Evolutionary conservation across 2,888 invertebrate genomes (phyloP), one percentile per base, ranked within the genome.

Genomic region (Nineta flava): DNA sequence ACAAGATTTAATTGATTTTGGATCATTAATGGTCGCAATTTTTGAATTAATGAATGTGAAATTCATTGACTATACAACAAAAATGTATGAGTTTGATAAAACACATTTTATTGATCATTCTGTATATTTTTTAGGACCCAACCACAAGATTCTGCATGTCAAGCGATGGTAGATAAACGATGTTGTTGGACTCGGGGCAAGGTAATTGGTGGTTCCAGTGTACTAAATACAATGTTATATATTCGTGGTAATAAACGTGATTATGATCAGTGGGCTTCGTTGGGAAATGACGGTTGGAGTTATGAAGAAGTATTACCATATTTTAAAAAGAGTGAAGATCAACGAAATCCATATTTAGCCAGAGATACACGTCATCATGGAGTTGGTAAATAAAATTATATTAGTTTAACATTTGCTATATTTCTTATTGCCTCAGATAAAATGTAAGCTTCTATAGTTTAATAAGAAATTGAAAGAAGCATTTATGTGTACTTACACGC

Each of bases 151-250:
- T 76, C 84, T 0, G 90, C 90, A 0, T 91, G 90, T 56, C 85
- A 87, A 62, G 90, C 88, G 0, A 88, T 90, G 87, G 71, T 78
- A 49, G 87, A 87, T 60, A 77, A 82, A 58, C 75, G 87, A 42
- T 88, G 88, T 61, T 81, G 83, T 59, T 92, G 91, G 91, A 91
- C 92, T 0, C 75, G 91, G 51, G 93, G 94, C 46, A 91, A 91
- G 69, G 81, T 87, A 1, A 69, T 92, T 1, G 92, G 91, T 0
- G 93, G 93, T 0, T 87, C 86, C 4, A 87, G 87, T 38, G 87
- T 90, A 1, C 71, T 92, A 0, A 93, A 92, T 61, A 87, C 87
- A 1, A 92, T 93, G 92, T 73, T 92, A 0, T 94, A 95, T 63
- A 79, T 93, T 42, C 72, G 94, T 53, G 94, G 94, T 1, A 92